phyloP scores from a whole-genome alignment of 2,888 invertebrate genomes.

The Abrostola tripartita region DNA sequence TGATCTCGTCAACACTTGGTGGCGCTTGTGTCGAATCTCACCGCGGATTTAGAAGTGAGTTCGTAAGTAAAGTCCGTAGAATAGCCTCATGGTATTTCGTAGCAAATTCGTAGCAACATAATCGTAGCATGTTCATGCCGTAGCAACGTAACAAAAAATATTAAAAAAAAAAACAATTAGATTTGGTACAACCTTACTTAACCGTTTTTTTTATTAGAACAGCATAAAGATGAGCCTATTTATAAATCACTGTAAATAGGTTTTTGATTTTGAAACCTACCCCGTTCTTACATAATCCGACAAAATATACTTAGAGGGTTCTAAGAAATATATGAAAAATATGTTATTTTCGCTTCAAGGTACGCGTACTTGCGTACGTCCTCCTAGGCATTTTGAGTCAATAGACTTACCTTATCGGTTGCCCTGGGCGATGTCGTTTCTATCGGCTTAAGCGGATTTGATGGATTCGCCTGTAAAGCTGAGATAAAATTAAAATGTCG shows the following conservation, averaged over 20 bases:
- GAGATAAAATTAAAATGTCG: conserved; percentile 31
- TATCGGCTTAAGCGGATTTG: conserved; percentile 31
- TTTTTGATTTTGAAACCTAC: conserved; percentile 1
- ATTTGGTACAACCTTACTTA: too few relatives aligned
- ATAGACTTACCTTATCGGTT: conserved; percentile 22
- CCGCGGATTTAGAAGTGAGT: too few relatives aligned
- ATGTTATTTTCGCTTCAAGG: not conserved
- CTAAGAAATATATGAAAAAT: conserved; percentile 1
- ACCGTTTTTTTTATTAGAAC: too few relatives aligned
- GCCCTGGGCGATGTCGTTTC: conserved; percentile 25
- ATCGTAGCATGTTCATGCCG: too few relatives aligned
- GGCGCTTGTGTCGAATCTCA: too few relatives aligned
- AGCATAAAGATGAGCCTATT: too few relatives aligned
- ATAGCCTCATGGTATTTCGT: too few relatives aligned
- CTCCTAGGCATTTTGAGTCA: conserved; percentile 23
- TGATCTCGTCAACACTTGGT: too few relatives aligned
- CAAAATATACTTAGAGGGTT: not conserved
- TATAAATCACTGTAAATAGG: not conserved
- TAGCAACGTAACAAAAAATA: too few relatives aligned
- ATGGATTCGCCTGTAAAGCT: conserved; percentile 22
- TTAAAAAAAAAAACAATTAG: too few relatives aligned
- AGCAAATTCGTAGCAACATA: too few relatives aligned
- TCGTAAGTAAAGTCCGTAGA: too few relatives aligned
- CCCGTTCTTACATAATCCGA: not conserved
- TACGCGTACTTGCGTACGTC: conserved; percentile 5